Conservation (phyloP, 2,113 vertebrate species). For the Oxygymnocypris stewartii region DNA sequence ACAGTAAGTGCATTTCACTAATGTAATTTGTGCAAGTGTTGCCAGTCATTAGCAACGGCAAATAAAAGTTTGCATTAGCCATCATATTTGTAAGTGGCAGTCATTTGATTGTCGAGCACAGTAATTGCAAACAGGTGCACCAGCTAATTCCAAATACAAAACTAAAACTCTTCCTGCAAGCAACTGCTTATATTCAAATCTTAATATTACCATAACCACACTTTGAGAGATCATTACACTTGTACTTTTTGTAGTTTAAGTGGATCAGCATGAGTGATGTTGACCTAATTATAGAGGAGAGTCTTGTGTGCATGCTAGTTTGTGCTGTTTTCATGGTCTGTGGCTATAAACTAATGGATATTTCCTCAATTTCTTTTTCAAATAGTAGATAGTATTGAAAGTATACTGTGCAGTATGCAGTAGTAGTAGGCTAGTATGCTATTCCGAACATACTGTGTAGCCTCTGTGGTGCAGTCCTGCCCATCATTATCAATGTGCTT, state of each 20-base stretch:
- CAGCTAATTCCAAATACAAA: background rate
- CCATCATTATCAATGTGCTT: background rate
- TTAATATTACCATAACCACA: background rate
- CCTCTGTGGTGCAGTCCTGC: background rate
- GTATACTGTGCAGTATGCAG: background rate
- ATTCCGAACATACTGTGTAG: background rate
- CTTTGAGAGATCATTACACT: background rate
- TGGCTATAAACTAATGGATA: background rate
- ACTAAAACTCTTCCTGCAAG: background rate
- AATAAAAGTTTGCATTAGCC: slow-evolving; percentile 12
- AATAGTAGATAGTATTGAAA: background rate
- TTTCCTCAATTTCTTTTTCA: background rate
- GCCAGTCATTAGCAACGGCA: slow-evolving; percentile 7
- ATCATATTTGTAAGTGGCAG: slow-evolving; percentile 3
- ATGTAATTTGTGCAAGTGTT: slow-evolving; percentile 23
- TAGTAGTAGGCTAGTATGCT: background rate
- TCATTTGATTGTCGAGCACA: background rate
- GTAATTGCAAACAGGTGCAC: slow-evolving; percentile 40
- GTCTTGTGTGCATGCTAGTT: background rate
- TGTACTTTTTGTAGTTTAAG: slow-evolving; percentile 1
- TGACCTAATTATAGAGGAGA: background rate
- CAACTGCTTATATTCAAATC: background rate
- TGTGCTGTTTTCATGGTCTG: background rate
- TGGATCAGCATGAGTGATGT: background rate
- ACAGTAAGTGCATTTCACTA: slow-evolving; percentile 5